Evolutionary conservation across 1,140 invertebrate genomes (phyloP), one percentile per base, ranked within the genome.

Genomic region (Dendroctonus valens): DNA sequence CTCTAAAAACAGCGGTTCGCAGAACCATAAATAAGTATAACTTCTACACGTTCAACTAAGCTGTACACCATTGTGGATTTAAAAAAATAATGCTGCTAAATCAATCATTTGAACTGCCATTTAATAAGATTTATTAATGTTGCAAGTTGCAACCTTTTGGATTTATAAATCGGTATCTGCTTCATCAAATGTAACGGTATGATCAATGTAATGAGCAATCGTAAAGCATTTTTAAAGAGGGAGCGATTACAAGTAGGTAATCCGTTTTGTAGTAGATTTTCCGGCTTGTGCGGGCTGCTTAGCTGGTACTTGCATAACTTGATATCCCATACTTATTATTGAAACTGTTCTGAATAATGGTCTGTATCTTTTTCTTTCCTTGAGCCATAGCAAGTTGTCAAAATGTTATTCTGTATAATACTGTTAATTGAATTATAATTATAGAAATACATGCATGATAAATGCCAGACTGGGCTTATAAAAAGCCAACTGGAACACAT

Each of bases 21-120:
- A 26, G 40, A 12, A n/a, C 14, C 64, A 62, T 54, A 69, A 54
- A 60, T 61, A 15, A 67, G 65, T 53, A 63, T 55, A 9, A 60
- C 59, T 52, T 70, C 63, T 41, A 69, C 59, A 8, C 59, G 26
- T 68, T 57, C 41, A 57, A 44, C 61, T 68, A 62, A 49, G 54
- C 48, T 55, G 0, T 61, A 52, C 6, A 51, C 6, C 14, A 54
- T 59, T 48, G 62, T 39, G n/a, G n/a, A 44, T 44, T 44, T 44
- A 44, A n/a, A n/a, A 44, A 44, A 44, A 51, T 3, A 51, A 14
- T 51, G 50, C 50, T 52, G 50, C 37, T n/a, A 37, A 8, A 26
- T 8, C 14, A 52, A 5, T 52, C 6, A 14, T 46, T 11, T 46
- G 42, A 26, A 52, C 12, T 52, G 4, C n/a, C 50, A 52, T 52